Evolutionary conservation across 2,888 invertebrate genomes (phyloP), one percentile per base, ranked within the genome.

Genomic region (Drosophila monieri): DNA sequence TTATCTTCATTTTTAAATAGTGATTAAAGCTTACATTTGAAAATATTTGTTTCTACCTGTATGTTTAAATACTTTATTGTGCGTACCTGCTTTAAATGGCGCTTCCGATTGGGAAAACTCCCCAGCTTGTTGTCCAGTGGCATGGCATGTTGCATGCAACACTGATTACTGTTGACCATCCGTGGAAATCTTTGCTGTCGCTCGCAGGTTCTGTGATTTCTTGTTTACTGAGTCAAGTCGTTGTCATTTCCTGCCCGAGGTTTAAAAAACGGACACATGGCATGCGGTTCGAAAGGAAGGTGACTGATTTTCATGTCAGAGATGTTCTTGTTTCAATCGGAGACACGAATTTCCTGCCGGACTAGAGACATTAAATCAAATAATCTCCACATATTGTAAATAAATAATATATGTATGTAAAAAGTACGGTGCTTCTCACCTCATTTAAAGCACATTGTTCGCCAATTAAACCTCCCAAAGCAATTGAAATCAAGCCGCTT

Each of bases 21-120:
- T 18, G 4, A n/a, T 35, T 14, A 35, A 35, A 35, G n/a, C 6
- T 35, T 27, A 27, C 2, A 27, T 9, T 27, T 27, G 3, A 35
- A n/a, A 35, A 6, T 14, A 35, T 35, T 27, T 9, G 12, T 32
- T 32, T 32, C 12, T 32, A 12, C 32, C 32, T 12, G 32, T 32
- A 5, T 4, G 12, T 32, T 3, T 12, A 0, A 12, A 32, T 32
- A 32, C 12, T 9, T 39, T 39, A 18, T 18, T 18, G 18, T 64
- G 74, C 71, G 77, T 67, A 74, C 46, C 71, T 64, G 77, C 15
- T 77, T 78, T 73, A 48, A 80, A 81, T 78, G 66, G 54, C 61
- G 51, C 55, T 44, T 60, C 60, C 46, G 60, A 47, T 59, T 39
- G 60, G 47, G 41, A 59, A 59, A 47, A 39, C 10, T 60, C 27